These are phyloP conservation scores for Acropternis orthonyx DNA, from an alignment of 2,797 vertebrate species.

Conservation along the genomic window DNA sequence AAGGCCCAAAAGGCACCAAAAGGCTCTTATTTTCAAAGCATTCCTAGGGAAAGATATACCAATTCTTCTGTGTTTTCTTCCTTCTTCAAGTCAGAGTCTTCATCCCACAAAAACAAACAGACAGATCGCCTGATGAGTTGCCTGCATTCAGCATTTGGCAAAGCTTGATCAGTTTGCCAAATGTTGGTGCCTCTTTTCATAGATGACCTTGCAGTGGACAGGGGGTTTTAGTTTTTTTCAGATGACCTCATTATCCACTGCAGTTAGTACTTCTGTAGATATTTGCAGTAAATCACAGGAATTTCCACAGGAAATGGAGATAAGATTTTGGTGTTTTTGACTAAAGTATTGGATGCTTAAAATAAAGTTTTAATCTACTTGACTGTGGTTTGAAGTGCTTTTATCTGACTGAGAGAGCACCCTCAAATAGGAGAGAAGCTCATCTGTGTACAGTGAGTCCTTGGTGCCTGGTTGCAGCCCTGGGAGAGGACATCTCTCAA, in stretches of 20 bases:
- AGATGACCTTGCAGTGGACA: not conserved
- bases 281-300: not conserved
- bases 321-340: not conserved
- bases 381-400: not conserved
- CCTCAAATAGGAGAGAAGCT: not conserved
- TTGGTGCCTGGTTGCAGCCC: not conserved
- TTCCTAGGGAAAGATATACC: conserved; percentile 5
- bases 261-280: too few species aligned
- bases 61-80: conserved; percentile 27
- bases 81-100: not conserved
- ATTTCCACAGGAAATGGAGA: not conserved
- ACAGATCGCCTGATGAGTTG: not conserved
- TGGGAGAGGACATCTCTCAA: not conserved
- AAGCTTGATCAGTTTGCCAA: not conserved
- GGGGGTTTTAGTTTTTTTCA: not conserved
- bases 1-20: conserved; percentile 49
- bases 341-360: not conserved
- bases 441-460: not conserved
- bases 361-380: not conserved
- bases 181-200: not conserved
- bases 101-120: conserved; percentile 25
- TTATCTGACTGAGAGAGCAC: not conserved
- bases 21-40: conserved; percentile 61
- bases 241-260: not conserved
- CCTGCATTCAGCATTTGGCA: conserved; percentile 20